Base-by-base conservation (phyloP, 2,888 invertebrate species). In the Dusona sp. region DNA sequence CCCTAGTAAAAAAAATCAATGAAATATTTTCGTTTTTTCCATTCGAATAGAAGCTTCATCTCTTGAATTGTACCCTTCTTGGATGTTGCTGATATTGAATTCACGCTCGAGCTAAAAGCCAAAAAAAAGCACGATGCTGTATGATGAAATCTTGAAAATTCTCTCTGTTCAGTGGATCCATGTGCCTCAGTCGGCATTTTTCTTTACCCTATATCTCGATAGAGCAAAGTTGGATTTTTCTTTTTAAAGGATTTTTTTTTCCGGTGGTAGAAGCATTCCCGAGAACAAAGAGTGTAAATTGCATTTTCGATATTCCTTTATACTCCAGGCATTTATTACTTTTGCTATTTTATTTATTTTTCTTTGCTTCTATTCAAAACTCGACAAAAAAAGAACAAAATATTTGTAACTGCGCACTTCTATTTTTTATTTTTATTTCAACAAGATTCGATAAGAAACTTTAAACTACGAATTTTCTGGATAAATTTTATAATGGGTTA, bases 251-350 rank as follows among this genome's bases (percentile, higher is more conserved):
- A 25, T n/a, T 25, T 38, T n/a, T 25, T 38, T 68, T 38, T 45
- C 22, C 45, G 6, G 22, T n/a, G n/a, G 13, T 38, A 16, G n/a
- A 16, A 22, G 16, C 68, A 22, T 42, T 68, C 38, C 25, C 42
- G 25, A 13, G 22, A 68, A 61, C 38, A 70, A n/a, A 80, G 73
- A 42, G 73, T 54, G 51, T 67, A 51, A 67, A 81, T 64, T 3
- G 48, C 65, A 81, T 74, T 81, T 74, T 64, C 67, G 54, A 81
- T 65, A 74, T 54, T 74, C 54, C 67, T 67, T 74, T 81, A 74
- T 38, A 81, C 51, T 54, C 64, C 25, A 19, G 11, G 36, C 11
- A 42, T 22, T n/a, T 29, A 36, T 54, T 42, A 19, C 22, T 82
- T 70, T 64, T 65, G 13, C 51, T n/a, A 36, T 74, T 57, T 11